phyloP scores from a whole-genome alignment of 2,797 vertebrate genomes.

The Pogonophryne albipinna region DNA sequence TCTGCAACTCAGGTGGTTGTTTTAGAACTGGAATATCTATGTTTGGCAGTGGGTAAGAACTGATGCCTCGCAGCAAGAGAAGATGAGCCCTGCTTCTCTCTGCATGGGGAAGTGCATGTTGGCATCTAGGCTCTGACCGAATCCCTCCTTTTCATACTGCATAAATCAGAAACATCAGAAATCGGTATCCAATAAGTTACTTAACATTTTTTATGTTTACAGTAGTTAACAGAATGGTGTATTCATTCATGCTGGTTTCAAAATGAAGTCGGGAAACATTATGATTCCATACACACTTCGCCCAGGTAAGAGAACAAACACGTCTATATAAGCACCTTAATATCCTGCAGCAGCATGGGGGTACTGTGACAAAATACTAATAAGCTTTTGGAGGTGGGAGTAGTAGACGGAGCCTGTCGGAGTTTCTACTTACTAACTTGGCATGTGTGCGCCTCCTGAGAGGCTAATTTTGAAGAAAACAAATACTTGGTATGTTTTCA shows the following conservation, averaged over 20 bases:
- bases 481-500: constrained; percentile 28
- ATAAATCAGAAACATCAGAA: not conserved
- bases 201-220: not conserved
- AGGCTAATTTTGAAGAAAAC: constrained; percentile 46
- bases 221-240: constrained; percentile 11
- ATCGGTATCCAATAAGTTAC: constrained; percentile 13
- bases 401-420: constrained; percentile 30
- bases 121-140: not conserved
- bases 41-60: too few species aligned
- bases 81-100: too few species aligned
- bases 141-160: not conserved
- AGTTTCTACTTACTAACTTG: constrained; percentile 59
- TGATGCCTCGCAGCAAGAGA: too few species aligned
- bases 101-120: not conserved
- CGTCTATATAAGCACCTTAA: constrained; percentile 60
- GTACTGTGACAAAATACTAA: constrained; percentile 74
- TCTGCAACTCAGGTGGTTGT: too few species aligned
- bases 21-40: too few species aligned
- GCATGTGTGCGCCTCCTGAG: constrained; percentile 38
- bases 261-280: constrained; percentile 49
- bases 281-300: constrained; percentile 58
- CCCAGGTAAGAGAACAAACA: constrained; percentile 70
- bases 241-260: not conserved
- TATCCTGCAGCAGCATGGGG: constrained; percentile 65
- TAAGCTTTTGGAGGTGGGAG: constrained; percentile 62